phyloP scores from a whole-genome alignment of 2,888 invertebrate genomes.

The Callosobruchus maculatus region DNA sequence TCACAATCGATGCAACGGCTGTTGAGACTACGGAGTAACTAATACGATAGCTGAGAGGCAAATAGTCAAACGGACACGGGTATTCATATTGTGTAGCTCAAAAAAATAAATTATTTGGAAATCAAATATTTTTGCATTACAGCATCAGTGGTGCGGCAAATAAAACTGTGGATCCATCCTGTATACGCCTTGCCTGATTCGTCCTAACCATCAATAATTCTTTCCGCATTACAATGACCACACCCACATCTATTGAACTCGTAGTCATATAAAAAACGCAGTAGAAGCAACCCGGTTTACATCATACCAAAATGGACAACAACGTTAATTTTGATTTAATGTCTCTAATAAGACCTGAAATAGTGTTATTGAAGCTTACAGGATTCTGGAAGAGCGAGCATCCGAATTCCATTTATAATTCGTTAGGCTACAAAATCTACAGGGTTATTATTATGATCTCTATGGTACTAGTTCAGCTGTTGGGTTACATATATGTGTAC shows the following conservation, averaged over 20 bases:
- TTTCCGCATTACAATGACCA: not conserved
- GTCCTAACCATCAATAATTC: not conserved
- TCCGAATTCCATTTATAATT: not conserved
- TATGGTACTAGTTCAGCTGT: not conserved
- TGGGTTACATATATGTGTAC: not conserved
- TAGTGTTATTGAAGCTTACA: not conserved
- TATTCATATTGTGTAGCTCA: too few relatives aligned
- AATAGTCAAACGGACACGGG: too few relatives aligned
- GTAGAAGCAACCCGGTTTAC: not conserved
- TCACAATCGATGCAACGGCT: too few relatives aligned
- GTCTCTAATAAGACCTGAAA: not conserved
- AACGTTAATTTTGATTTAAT: not conserved
- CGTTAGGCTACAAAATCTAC: not conserved
- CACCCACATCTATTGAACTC: too few relatives aligned
- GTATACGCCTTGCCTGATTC: not conserved
- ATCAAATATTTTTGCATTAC: too few relatives aligned
- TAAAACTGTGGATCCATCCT: not conserved
- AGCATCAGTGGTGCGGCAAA: not conserved
- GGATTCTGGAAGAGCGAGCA: not conserved
- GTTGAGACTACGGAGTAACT: too few relatives aligned
- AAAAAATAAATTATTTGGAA: too few relatives aligned
- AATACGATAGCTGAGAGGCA: too few relatives aligned
- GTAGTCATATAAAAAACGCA: too few relatives aligned
- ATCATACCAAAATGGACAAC: not conserved
- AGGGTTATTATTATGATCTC: not conserved